phyloP scores from a whole-genome alignment of 2,888 invertebrate species.

The Lypha dubia region DNA sequence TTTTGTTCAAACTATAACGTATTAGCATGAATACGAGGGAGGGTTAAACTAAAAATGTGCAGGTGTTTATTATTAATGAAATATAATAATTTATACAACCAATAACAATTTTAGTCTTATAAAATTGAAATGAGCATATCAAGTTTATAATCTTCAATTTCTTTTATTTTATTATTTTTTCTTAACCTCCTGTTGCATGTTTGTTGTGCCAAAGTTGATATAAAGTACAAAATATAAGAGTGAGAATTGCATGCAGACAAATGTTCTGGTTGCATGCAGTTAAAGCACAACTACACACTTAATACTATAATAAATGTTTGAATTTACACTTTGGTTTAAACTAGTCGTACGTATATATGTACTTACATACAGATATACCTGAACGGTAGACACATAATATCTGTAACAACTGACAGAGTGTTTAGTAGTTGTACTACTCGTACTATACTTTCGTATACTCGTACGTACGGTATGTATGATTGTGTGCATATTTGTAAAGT shows the following conservation, averaged over 20 bases:
- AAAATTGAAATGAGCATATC: background rate
- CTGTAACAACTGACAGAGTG: constrained; percentile 16
- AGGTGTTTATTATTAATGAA: background rate
- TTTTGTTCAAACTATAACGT: background rate
- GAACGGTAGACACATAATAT: background rate
- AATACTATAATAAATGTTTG: constrained; percentile 49
- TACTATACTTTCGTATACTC: too few relatives aligned
- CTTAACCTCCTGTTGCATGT: constrained; percentile 12
- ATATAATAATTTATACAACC: background rate
- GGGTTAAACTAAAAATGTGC: background rate
- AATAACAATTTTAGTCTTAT: background rate
- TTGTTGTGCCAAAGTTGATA: background rate
- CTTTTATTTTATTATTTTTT: background rate
- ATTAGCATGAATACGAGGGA: background rate
- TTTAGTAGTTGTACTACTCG: background rate
- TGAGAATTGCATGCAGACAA: background rate
- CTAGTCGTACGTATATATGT: background rate
- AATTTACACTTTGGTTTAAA: constrained; percentile 48
- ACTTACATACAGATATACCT: background rate
- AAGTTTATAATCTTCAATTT: background rate
- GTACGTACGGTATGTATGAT: background rate
- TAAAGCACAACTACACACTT: constrained; percentile 13
- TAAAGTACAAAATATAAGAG: background rate
- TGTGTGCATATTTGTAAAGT: background rate
- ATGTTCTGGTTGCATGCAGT: constrained; percentile 49